Conservation (phyloP, 2,797 vertebrate species). For the Aplochiton taeniatus region DNA sequence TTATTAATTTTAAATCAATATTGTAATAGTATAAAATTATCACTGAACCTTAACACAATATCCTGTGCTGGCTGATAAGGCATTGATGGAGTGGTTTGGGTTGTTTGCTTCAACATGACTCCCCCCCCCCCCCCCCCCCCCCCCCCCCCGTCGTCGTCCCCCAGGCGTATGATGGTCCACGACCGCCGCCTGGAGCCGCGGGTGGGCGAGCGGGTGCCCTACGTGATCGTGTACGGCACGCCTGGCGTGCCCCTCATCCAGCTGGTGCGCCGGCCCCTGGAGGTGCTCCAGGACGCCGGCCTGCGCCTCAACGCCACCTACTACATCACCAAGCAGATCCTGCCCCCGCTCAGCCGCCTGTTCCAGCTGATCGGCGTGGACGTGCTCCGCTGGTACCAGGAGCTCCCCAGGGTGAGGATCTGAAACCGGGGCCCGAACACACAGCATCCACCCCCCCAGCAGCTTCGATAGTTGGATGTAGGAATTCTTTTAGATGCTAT, state of each 20-base stretch:
- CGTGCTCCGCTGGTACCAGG: constrained; percentile 94
- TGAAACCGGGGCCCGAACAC: no score
- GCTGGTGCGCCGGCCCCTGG: constrained; percentile 87
- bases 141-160: not conserved
- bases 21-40: no score
- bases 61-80: no score
- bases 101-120: not conserved
- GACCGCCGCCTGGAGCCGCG: constrained; percentile 93
- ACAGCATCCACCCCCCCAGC: not conserved
- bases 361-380: constrained; percentile 95
- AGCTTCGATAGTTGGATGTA: no score
- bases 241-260: constrained; percentile 94
- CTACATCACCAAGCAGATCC: constrained; percentile 96
- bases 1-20: no score
- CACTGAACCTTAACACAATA: no score
- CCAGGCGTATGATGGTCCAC: constrained; percentile 87
- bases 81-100: no score
- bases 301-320: constrained; percentile 91
- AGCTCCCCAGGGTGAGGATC: constrained; percentile 88
- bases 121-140: not conserved
- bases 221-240: constrained; percentile 89
- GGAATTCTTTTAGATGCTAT: no score
- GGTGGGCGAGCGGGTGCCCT: constrained; percentile 92
- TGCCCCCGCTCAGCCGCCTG: constrained; percentile 89
- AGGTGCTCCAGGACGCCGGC: constrained; percentile 86